Conservation (phyloP, 1,140 invertebrate genomes). For the Scaptodrosophila lebanonensis region DNA sequence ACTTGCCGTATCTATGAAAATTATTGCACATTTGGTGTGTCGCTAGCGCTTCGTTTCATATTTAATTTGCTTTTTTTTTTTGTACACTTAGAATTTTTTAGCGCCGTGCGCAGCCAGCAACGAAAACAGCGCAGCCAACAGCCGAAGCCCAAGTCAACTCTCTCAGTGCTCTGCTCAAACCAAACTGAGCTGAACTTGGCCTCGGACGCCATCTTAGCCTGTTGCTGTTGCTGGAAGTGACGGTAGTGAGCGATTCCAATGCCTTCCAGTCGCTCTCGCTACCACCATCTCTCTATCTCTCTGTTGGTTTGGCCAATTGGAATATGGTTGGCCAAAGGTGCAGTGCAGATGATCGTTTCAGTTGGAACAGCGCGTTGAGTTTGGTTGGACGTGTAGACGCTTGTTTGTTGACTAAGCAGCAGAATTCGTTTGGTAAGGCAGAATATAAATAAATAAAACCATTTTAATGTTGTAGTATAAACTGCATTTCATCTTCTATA, state of each 20-base stretch:
- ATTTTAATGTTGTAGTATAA: too few relatives aligned
- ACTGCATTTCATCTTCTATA: too few relatives aligned
- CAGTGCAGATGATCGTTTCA: slow-evolving; percentile 35
- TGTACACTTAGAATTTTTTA: slow-evolving; percentile 15
- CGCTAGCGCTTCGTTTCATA: slow-evolving; percentile 47
- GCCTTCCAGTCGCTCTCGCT: slow-evolving; percentile 23
- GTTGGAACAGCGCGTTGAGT: slow-evolving; percentile 57
- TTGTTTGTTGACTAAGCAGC: background rate
- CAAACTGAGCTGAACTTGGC: slow-evolving; percentile 75
- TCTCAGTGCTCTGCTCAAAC: slow-evolving; percentile 61
- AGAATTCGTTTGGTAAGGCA: slow-evolving; percentile 8
- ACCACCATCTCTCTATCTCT: background rate
- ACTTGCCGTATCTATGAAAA: slow-evolving; percentile 32
- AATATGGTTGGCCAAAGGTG: slow-evolving; percentile 8
- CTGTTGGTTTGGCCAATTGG: slow-evolving; percentile 25
- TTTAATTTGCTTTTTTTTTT: slow-evolving; percentile 14
- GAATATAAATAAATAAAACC: background rate
- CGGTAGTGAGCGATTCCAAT: slow-evolving; percentile 14
- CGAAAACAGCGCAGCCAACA: slow-evolving; percentile 18
- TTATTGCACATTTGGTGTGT: slow-evolving; percentile 27
- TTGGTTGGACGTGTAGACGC: slow-evolving; percentile 56
- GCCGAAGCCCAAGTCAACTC: slow-evolving; percentile 46
- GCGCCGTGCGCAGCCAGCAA: slow-evolving; percentile 53
- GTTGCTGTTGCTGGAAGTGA: slow-evolving; percentile 35
- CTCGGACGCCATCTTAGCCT: slow-evolving; percentile 75